phyloP scores from a whole-genome alignment of 2,113 vertebrate species.

The Melanerpes aurifrons region DNA sequence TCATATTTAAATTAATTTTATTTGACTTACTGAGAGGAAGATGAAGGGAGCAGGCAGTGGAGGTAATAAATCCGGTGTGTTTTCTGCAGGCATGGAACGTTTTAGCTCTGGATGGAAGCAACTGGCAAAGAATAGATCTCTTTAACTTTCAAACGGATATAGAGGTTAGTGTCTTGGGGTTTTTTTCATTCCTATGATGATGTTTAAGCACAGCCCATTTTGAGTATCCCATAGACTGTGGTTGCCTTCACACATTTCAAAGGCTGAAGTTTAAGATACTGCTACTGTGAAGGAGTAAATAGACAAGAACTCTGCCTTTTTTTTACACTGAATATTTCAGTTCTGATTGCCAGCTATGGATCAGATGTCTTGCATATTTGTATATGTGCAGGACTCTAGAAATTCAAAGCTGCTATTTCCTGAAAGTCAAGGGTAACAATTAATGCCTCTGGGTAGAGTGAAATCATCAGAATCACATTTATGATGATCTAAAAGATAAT shows the following conservation, averaged over 20 bases:
- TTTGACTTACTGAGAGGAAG: background rate
- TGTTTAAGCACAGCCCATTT: background rate
- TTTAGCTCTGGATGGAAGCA: constrained; percentile 94
- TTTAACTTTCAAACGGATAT: constrained; percentile 98
- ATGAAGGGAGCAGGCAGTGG: background rate
- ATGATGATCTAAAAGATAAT: rapidly evolving
- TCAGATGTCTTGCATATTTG: background rate
- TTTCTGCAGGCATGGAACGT: constrained; percentile 90
- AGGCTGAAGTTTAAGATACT: background rate
- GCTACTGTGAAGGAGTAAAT: background rate
- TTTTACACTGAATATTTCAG: background rate
- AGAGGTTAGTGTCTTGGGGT: constrained; percentile 81
- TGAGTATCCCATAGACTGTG: background rate
- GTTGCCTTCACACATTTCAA: background rate
- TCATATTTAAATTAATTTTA: background rate
- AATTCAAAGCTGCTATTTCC: background rate
- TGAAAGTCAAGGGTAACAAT: background rate
- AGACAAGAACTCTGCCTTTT: background rate
- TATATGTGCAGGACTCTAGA: background rate
- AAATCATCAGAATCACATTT: background rate
- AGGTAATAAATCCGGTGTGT: background rate
- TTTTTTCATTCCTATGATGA: background rate
- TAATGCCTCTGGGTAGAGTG: background rate
- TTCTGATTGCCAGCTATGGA: background rate
- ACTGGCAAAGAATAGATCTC: constrained; percentile 96